Evolutionary conservation across 2,797 vertebrate genomes (phyloP), one percentile per base, ranked within the genome.

Genomic region (Hydrocynus forskahlii): DNA sequence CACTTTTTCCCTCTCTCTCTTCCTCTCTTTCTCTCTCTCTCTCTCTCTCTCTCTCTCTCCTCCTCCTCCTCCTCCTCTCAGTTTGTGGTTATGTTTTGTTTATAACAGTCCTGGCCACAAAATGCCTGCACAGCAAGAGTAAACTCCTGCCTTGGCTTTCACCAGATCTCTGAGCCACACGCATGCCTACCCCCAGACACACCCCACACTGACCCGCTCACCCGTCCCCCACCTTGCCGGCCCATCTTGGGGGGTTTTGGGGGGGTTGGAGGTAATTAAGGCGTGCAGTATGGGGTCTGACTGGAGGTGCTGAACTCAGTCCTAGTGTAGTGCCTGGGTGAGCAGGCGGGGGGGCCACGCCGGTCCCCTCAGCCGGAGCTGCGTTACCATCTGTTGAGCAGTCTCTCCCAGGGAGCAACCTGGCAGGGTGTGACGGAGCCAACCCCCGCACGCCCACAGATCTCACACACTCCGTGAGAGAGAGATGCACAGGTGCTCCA

Each of bases 301-400:
- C 43, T 62, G 38, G 7, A 77, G 59, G 19, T n/a, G 25, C 19
- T 29, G 45, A 45, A 29, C 52, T 78, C 55, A 60, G 71, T 76
- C 6, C 38, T 35, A 69, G 69, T 59, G 52, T 73, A 80, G 71
- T 68, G 76, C 59, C 40, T 70, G 75, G 76, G 71, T 64, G 19
- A 52, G 35, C n/a, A 21, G 64, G 75, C 21, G 66, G 81, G 62
- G 35, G 75, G 73, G 78, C 67, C 52, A 50, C 52, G 75, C 55
- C 43, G 59, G 79, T 76, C 82, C 79, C 73, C 25, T 76, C 38
- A 82, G 77, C 77, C 67, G 78, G 71, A 79, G 55, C 78, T 5
- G 1, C 63, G 55, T 73, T 79, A 75, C 86, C 86, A 87, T 87
- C 86, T 87, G 86, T 84, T 85, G 84, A 85, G 70, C 48, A 5